phyloP scores from a whole-genome alignment of 2,888 invertebrate genomes.

The Netelia virgata region DNA sequence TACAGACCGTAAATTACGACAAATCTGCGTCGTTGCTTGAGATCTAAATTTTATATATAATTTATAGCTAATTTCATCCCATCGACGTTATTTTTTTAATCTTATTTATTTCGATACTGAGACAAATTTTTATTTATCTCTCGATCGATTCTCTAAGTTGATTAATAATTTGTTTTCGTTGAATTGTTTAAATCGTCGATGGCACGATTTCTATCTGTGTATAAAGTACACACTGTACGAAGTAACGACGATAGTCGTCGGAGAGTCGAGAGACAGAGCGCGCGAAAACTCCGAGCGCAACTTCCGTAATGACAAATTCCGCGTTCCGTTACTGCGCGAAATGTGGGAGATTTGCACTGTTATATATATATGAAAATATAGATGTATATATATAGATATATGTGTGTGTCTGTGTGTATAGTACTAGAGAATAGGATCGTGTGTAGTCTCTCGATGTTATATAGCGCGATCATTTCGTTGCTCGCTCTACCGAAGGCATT shows the following conservation, averaged over 20 bases:
- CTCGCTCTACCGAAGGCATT: conserved; percentile 47
- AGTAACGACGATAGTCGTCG: background rate
- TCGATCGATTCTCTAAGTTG: too few relatives aligned
- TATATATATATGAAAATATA: conserved; percentile 7
- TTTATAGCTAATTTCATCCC: too few relatives aligned
- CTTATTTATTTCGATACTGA: too few relatives aligned
- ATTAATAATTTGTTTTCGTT: too few relatives aligned
- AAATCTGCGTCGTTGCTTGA: too few relatives aligned
- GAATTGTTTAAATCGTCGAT: too few relatives aligned
- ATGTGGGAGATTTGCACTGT: conserved; percentile 42
- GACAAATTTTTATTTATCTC: too few relatives aligned
- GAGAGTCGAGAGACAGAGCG: conserved; percentile 12
- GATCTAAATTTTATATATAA: too few relatives aligned
- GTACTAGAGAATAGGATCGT: conserved; percentile 11
- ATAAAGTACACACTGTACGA: conserved; percentile 23
- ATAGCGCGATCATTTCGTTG: conserved; percentile 33
- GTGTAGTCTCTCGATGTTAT: conserved; percentile 20
- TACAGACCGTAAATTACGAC: too few relatives aligned
- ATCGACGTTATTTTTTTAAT: too few relatives aligned
- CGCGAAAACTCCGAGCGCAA: conserved; percentile 48
- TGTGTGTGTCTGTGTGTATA: background rate
- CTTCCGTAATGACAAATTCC: conserved; percentile 66
- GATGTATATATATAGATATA: background rate
- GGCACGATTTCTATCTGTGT: too few relatives aligned
- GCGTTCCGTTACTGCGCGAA: conserved; percentile 54